Conservation (phyloP, 2,888 invertebrate genomes). For the Troides oblongomaculatus region DNA sequence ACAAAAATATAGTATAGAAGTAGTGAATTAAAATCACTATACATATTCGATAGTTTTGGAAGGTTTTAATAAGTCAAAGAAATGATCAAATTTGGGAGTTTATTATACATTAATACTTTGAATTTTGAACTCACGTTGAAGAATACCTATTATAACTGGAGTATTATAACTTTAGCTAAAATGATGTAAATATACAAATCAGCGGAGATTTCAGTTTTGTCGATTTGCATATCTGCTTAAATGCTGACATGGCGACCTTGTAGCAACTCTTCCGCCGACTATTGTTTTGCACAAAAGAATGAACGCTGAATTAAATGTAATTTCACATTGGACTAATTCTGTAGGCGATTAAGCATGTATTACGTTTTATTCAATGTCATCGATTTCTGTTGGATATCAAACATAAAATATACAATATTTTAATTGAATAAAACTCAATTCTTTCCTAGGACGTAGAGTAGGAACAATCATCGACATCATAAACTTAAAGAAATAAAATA, state of each 20-base stretch:
- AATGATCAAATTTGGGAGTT: too few relatives aligned
- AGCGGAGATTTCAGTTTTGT: slow-evolving; percentile 6
- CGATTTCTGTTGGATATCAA: slow-evolving; percentile 6
- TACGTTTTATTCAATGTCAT: slow-evolving; percentile 13
- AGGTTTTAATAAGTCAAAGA: too few relatives aligned
- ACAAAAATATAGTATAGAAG: too few relatives aligned
- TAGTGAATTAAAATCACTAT: too few relatives aligned
- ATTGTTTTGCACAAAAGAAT: slow-evolving; percentile 19
- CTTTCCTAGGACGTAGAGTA: too few relatives aligned
- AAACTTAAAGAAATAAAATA: too few relatives aligned
- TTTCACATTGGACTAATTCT: slow-evolving; percentile 6
- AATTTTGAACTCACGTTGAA: too few relatives aligned
- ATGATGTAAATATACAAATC: not conserved
- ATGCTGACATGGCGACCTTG: slow-evolving; percentile 26
- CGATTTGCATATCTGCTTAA: slow-evolving; percentile 8
- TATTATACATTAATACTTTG: too few relatives aligned
- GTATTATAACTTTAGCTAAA: not conserved
- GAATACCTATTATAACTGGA: too few relatives aligned
- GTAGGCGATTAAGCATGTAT: slow-evolving; percentile 8
- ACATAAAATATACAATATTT: slow-evolving; percentile 1
- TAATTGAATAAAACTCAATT: not conserved
- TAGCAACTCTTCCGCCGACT: slow-evolving; percentile 22
- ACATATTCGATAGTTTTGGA: too few relatives aligned
- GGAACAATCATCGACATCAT: too few relatives aligned
- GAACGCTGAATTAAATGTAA: slow-evolving; percentile 13